Percentiles rank a stretch among this genome's conserved stretches.
Evolutionary conservation across 2,797 vertebrate species (phyloP).

Genomic region (Schizothorax lantsangensis): DNA sequence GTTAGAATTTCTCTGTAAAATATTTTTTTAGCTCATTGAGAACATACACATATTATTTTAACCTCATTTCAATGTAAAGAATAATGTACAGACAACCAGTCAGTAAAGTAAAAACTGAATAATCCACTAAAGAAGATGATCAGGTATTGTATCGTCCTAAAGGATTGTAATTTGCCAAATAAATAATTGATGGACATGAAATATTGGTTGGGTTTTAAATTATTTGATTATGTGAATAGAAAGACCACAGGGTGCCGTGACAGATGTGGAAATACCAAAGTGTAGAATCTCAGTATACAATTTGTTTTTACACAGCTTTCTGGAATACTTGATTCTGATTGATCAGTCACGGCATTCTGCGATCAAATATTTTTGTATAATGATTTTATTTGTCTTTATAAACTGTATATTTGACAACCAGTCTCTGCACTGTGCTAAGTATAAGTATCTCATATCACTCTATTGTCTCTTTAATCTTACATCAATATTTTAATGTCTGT

Average conservation of each 20-base stretch:
- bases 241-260: neutral
- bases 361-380: neutral
- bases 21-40: neutral
- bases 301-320: neutral
- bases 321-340: neutral
- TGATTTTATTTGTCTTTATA: neutral
- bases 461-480: neutral
- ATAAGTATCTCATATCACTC: neutral
- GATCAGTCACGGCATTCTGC: neutral
- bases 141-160: neutral
- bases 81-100: neutral
- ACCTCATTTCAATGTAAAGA: neutral
- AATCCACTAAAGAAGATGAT: neutral
- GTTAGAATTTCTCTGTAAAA: slow-evolving; percentile 2
- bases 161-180: neutral
- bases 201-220: neutral
- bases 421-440: neutral
- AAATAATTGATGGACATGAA: neutral
- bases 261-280: neutral
- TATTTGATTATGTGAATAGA: slow-evolving; percentile 4
- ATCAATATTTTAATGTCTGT: neutral
- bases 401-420: too few species aligned
- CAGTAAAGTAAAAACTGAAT: neutral
- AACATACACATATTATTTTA: neutral
- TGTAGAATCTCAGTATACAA: neutral